Evolutionary conservation across 2,888 invertebrate species (phyloP), one percentile per base, ranked within the genome.

Genomic region (Agapetus fuscipes): DNA sequence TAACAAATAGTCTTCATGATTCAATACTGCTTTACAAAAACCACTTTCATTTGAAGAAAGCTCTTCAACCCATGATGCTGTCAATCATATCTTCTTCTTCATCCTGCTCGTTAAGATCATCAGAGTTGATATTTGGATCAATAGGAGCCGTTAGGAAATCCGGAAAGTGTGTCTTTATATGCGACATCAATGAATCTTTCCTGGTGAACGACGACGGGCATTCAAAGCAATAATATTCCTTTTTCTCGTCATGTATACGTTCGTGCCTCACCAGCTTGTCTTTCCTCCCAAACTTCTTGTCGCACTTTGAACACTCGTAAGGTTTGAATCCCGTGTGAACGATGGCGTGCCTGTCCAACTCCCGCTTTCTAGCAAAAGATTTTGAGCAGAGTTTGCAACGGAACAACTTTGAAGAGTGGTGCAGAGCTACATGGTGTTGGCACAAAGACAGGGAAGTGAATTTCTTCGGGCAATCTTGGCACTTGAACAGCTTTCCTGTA

Each of bases 251-350:
- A 54, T 78, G 79, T 50, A 74, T 76, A 49, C 76, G 62, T 58
- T 78, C 75, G 58, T 83, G 83, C 37, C 80, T 66, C 34, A 75
- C 67, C 37, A 79, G 62, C 57, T 82, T 82, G 52, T 83, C 82
- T 52, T 79, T 81, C 31, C 78, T 68, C 26, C 74, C 76, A 55
- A 80, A 80, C 48, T 73, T 71, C 50, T 78, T 78, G 47, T 76
- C 75, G 59, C 83, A 83, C 39, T 73, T 70, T 34, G 66, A 68
- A 54, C 83, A 83, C 34, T 76, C 73, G 53, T 78, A 80, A 2
- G 80, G 74, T 50, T 79, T 78, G 59, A 76, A 66, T 1, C 75
- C 81, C 27, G 78, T 71, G 56, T 83, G 83, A 1, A 80, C 67
- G 1, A 74, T 67, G 11, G 74, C 66, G 58, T 83, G 83, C 1